Base-by-base conservation (phyloP, 1,140 invertebrate genomes). In the Melipona quadrifasciata region DNA sequence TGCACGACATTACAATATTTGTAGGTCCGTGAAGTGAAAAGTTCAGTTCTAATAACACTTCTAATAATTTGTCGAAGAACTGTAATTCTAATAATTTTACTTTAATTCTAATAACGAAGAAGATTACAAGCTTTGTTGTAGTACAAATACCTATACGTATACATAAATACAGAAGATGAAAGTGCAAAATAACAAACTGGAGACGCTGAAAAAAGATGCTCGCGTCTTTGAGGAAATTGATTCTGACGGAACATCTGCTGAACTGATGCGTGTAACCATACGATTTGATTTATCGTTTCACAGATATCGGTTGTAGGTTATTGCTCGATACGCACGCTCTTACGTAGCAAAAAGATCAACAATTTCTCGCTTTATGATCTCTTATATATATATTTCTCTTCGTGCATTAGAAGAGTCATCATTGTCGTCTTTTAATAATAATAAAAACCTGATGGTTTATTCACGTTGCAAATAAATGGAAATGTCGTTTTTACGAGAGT, bases 241-340 rank as follows among this genome's bases (percentile, higher is more conserved):
- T 70, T 70, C 58, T 61, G n/a, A 61, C 21, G 21, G 12, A 70
- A 39, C 34, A 70, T 70, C 34, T 70, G 68, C 34, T 39, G 34
- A 24, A 39, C 31, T n/a, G n/a, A 39, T 70, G 68, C 68, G 19
- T 70, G 68, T 70, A 70, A 70, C 24, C 39, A 19, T 70, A 39
- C 10, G 5, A 39, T 24, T 70, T 39, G 21, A 70, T 70, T 70
- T 39, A 70, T 70, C 34, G 68, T 70, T 24, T 21, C 11, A 70
- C 11, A 39, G 31, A 39, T 70, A 70, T 70, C 68, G 24, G 39
- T 70, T 70, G 68, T 70, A 70, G 68, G 68, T 70, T 34, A 39
- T 39, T 24, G 31, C 39, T 34, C 34, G 34, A 39, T 70, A 39
- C 14, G 21, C 21, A 70, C 19, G 21, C 39, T 24, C 24, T 14